Conservation (phyloP, 2,113 vertebrate species). For the Thermophis baileyi region DNA sequence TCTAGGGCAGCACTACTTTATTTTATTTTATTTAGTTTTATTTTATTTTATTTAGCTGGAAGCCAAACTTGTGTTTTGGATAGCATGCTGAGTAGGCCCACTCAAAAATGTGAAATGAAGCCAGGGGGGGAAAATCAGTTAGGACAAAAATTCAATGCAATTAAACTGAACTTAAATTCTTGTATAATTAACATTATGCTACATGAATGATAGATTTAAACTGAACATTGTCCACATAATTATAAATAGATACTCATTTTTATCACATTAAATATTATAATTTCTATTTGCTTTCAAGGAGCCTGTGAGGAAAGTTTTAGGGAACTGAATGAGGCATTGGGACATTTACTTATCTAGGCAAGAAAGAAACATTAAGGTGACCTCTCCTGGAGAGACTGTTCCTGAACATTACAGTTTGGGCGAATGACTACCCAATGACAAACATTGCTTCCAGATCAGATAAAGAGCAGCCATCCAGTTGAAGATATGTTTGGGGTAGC, state of each 20-base stretch:
- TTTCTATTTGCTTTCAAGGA: neutral
- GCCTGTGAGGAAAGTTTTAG: neutral
- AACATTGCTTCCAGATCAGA: neutral
- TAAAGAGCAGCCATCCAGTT: neutral
- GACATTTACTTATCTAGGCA: neutral
- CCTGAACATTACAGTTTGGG: neutral
- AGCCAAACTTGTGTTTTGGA: neutral
- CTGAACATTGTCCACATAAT: neutral
- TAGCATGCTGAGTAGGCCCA: neutral
- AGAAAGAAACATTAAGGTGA: neutral
- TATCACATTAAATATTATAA: neutral
- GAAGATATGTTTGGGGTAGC: neutral
- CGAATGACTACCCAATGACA: neutral
- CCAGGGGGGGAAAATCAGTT: neutral
- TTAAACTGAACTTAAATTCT: neutral
- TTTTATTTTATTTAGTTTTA: neutral
- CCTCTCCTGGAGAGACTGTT: neutral
- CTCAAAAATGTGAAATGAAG: neutral
- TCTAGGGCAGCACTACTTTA: neutral
- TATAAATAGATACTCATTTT: neutral
- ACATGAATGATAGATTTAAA: neutral
- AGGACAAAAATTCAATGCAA: neutral
- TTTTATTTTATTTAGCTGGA: neutral
- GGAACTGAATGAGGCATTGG: neutral
- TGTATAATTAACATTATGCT: neutral